phyloP scores from a whole-genome alignment of 2,113 vertebrate species.

The Addax nasomaculatus region DNA sequence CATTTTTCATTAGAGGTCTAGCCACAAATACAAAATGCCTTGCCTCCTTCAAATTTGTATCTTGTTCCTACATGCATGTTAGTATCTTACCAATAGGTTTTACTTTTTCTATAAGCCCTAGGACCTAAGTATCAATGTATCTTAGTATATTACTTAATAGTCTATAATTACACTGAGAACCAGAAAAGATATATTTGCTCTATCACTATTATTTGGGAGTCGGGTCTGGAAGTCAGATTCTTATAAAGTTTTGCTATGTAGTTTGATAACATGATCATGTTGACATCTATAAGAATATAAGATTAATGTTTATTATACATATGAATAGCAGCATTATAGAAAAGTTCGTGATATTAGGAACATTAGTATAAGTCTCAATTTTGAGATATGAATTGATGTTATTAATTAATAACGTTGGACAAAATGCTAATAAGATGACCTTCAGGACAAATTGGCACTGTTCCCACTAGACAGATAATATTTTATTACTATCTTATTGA shows the following conservation, averaged over 20 bases:
- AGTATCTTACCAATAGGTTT: background rate
- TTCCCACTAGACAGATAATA: background rate
- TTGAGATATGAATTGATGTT: conserved; percentile 13
- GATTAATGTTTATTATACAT: conserved; percentile 40
- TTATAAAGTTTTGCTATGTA: background rate
- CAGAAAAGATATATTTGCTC: background rate
- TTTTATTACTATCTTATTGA: conserved; percentile 32
- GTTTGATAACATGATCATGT: background rate
- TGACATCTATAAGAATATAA: background rate
- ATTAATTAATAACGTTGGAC: background rate
- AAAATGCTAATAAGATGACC: background rate
- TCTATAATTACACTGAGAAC: background rate
- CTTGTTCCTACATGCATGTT: background rate
- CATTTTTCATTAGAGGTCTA: background rate
- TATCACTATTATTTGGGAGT: background rate
- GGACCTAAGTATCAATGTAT: background rate
- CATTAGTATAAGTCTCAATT: conserved; percentile 36
- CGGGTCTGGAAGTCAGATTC: background rate
- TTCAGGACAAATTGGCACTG: conserved; percentile 12
- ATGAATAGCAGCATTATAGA: conserved; percentile 5
- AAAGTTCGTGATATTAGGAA: background rate
- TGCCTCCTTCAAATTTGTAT: background rate
- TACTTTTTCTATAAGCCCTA: background rate
- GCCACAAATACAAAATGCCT: background rate
- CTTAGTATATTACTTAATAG: background rate